Percentiles rank a stretch among this genome's conserved stretches.
phyloP scores from a whole-genome alignment of 2,113 vertebrate species.

The Pedionomus torquatus region DNA sequence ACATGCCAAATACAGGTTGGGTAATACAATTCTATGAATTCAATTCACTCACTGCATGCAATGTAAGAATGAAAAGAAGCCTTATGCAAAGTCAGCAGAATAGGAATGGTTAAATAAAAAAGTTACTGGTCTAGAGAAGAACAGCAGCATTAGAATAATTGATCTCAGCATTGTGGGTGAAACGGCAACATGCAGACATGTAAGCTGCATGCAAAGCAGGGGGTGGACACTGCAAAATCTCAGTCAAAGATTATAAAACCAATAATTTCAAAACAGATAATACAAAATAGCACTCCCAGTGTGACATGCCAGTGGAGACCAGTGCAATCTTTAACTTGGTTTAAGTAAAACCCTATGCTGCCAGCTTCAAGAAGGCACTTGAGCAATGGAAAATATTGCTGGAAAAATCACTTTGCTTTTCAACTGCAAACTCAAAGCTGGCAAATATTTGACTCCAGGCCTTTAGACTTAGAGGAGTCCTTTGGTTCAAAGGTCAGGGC shows the following conservation, averaged over 20 bases:
- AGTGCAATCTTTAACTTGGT: background rate
- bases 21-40: background rate
- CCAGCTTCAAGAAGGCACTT: background rate
- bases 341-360: background rate
- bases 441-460: background rate
- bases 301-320: background rate
- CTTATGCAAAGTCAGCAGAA: background rate
- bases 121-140: background rate
- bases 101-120: background rate
- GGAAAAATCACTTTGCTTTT: conserved; percentile 26
- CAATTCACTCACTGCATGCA: background rate
- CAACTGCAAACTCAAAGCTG: background rate
- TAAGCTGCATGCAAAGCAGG: background rate
- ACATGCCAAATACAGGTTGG: background rate
- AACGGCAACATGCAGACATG: background rate
- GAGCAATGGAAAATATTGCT: background rate
- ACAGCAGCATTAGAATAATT: background rate
- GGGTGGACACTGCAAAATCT: background rate
- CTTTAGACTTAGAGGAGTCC: background rate
- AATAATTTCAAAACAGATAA: background rate
- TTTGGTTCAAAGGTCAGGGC: background rate
- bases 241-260: background rate
- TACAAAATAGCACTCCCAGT: background rate
- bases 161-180: background rate
- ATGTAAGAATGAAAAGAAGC: background rate